phyloP scores from a whole-genome alignment of 2,113 vertebrate genomes.

The Nothobranchius kuhntae region DNA sequence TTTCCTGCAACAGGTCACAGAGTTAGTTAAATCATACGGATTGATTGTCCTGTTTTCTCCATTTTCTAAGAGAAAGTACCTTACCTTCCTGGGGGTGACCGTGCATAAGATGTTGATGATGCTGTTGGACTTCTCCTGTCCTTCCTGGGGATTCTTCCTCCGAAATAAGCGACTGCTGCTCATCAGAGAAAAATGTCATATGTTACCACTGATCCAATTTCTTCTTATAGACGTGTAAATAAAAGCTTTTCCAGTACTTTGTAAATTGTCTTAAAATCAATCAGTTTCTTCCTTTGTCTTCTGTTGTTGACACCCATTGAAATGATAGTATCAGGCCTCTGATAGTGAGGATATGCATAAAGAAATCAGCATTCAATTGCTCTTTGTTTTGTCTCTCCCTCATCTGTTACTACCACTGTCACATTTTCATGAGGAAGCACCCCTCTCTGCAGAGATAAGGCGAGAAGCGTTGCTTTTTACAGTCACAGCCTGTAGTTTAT shows the following conservation, averaged over 20 bases:
- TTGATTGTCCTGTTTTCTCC: neutral
- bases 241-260: neutral
- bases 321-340: slow-evolving; percentile 69
- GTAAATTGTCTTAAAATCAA: slow-evolving; percentile 33
- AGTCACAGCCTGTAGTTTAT: slow-evolving; percentile 47
- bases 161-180: slow-evolving; percentile 81
- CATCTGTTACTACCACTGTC: slow-evolving; percentile 74
- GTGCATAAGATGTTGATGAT: slow-evolving; percentile 84
- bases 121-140: slow-evolving; percentile 84
- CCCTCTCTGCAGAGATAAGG: slow-evolving; percentile 61
- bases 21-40: neutral
- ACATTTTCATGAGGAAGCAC: slow-evolving; percentile 67
- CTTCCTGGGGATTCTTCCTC: slow-evolving; percentile 81
- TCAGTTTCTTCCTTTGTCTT: slow-evolving; percentile 37
- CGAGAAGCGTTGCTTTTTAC: slow-evolving; percentile 42
- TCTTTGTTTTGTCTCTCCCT: slow-evolving; percentile 74
- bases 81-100: slow-evolving; percentile 80
- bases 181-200: neutral
- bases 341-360: slow-evolving; percentile 51
- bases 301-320: slow-evolving; percentile 55
- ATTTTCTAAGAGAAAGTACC: neutral
- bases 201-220: slow-evolving; percentile 27
- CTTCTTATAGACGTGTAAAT: slow-evolving; percentile 4
- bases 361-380: slow-evolving; percentile 70
- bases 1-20: slow-evolving; percentile 69